A percentile compares a stretch with the other conserved stretches of the same genome.
Conservation (phyloP, 1,140 invertebrate species). For the Artemia franciscana region DNA sequence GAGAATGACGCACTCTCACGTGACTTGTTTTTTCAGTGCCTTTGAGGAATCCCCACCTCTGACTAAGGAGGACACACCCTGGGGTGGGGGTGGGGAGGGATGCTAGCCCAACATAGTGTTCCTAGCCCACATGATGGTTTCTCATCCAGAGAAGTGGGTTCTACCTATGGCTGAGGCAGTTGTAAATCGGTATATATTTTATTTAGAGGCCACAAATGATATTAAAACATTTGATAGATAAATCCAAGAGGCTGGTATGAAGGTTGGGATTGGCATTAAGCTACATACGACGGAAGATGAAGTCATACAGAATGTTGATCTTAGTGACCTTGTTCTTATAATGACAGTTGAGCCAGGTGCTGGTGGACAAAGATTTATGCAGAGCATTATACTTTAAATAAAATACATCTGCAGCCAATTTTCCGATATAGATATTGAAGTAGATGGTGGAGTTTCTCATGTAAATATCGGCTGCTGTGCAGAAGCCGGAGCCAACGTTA, state of each 20-base stretch:
- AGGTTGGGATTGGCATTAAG: conserved; percentile 78
- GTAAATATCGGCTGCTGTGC: conserved; percentile 70
- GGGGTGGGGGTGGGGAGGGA: no score
- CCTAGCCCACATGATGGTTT: conserved; percentile 99
- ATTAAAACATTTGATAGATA: conserved; percentile 51
- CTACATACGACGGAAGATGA: conserved; percentile 60
- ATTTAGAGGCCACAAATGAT: conserved; percentile 72
- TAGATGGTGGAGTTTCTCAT: conserved; percentile 86
- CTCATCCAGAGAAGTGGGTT: conserved; percentile 79
- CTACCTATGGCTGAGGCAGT: conserved; percentile 80
- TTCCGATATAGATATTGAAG: conserved; percentile 81
- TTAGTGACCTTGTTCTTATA: conserved; percentile 71
- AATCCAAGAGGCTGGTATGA: conserved; percentile 83
- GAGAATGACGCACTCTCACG: no score
- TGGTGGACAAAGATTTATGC: conserved; percentile 93
- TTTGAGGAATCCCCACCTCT: no score
- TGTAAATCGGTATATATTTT: conserved; percentile 72
- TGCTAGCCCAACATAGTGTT: no score
- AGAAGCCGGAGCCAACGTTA: conserved; percentile 91
- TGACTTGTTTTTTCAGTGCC: no score
- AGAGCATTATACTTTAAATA: conserved; percentile 83
- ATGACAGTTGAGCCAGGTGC: conserved; percentile 99
- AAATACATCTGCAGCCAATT: conserved; percentile 57
- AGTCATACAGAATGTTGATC: conserved; percentile 55
- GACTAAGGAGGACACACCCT: no score